phyloP scores from a whole-genome alignment of 2,113 vertebrate species.

The Chascanopsetta lugubris region DNA sequence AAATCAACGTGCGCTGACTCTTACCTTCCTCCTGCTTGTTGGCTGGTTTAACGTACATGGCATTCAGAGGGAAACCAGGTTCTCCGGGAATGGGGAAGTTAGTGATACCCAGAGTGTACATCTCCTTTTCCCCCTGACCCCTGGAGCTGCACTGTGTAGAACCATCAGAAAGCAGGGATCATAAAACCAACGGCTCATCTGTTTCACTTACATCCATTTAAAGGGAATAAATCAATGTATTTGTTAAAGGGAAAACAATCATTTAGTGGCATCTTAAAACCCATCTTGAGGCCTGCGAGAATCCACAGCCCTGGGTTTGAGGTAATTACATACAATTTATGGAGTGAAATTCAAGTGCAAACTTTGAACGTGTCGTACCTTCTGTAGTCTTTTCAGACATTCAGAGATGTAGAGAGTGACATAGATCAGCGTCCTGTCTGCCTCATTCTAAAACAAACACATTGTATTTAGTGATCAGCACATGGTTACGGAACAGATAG shows the following conservation, averaged over 20 bases:
- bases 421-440: conserved; percentile 97
- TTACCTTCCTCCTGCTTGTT: conserved; percentile 84
- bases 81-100: conserved; percentile 98
- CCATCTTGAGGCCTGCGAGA: neutral
- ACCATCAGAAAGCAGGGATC: conserved; percentile 12
- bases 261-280: conserved; percentile 13
- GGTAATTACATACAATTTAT: neutral
- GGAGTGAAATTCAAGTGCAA: neutral
- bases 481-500: neutral
- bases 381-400: conserved; percentile 97
- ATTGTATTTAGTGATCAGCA: neutral
- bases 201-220: neutral
- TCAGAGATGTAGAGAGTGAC: conserved; percentile 98
- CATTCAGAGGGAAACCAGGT: conserved; percentile 97
- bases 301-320: neutral
- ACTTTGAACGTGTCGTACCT: conserved; percentile 81
- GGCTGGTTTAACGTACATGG: conserved; percentile 86
- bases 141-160: conserved; percentile 91
- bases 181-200: neutral
- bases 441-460: conserved; percentile 87
- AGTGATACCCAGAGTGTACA: conserved; percentile 97
- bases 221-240: neutral
- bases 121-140: conserved; percentile 97
- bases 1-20: conserved; percentile 4
- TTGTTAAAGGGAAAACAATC: neutral